Base-by-base conservation (phyloP, 1,140 invertebrate species). In the Plodia interpunctella region DNA sequence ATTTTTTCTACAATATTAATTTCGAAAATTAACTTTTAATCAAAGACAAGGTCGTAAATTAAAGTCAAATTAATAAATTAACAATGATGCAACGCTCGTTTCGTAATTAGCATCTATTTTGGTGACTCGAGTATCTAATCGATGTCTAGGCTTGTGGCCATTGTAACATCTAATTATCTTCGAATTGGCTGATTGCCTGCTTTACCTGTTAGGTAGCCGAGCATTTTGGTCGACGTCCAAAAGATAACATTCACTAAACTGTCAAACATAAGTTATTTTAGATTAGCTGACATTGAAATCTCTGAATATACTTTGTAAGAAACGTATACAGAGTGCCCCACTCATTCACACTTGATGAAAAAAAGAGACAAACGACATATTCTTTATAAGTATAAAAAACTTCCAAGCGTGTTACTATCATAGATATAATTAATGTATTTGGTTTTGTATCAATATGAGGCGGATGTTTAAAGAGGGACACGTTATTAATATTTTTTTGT, bases 241-340 rank as follows among this genome's bases (percentile, higher is more conserved):
- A 60, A 65, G 81, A 86, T 88, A 86, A 87, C 80, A 88, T 80
- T 84, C 80, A 86, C 80, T 83, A 73, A 86, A 81, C 83, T 88
- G 86, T 87, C 86, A 88, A 87, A 87, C 75, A 88, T 88, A 88
- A 88, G 86, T 87, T 88, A 88, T 88, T 88, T 88, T 88, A 79
- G 83, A 76, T 86, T 71, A 78, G 57, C 61, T 70, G 85, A 85
- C 85, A 88, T 85, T 88, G 85, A 87, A 84, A 81, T 66, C 65
- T 67, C 55, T 65, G 52, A 38, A 32, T 52, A 32, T 52, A 53
- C 65, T 51, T 52, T n/a, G 63, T 65, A 60, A n/a, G 38, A 44
- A 4, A n/a, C 30, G 30, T 9, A 44, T 44, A 44, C n/a, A 15
- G 38, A 5, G 20, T 51, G 49, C 3, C 10, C 15, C 9, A 3